Base-by-base conservation (phyloP, 2,888 invertebrate species). In the Toxonevra muliebris region DNA sequence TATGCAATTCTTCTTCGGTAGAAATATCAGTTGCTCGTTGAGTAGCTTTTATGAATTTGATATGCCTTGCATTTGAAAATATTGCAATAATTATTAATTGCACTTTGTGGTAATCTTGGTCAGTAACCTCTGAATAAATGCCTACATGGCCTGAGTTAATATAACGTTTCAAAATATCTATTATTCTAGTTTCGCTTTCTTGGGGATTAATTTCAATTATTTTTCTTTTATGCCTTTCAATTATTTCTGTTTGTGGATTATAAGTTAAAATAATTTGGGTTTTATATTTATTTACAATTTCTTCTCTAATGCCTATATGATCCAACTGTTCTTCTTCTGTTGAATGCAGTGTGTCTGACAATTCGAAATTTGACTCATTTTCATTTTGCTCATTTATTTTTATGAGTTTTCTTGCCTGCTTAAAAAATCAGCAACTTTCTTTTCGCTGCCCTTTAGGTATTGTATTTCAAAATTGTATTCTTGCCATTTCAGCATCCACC, bases 261-360 rank as follows among this genome's bases (percentile, higher is more conserved):
- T 71, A 68, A 13, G 67, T 65, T 60, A 73, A n/a, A 42, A 73
- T 70, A 41, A 71, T 58, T 52, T 71, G 73, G 9, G 66, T 69
- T 61, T 59, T 70, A 41, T 69, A 70, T 65, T 70, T 73, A 54
- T 73, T 71, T 19, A 70, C 43, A 10, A 70, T 71, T 19, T 70
- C 73, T 19, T 72, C 65, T 57, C 55, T 69, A 42, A 72, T 72
- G 59, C 67, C 63, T 52, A 72, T 72, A 57, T 66, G 67, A 52
- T 72, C 67, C 7, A 30, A 30, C 30, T 30, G 30, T 7, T 30
- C 30, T 30, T 30, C 30, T 30, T 30, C 30, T 30, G 30, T 7
- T 30, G 30, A 30, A 30, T 30, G 30, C 30, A 30, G 30, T 30
- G 30, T n/a, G n/a, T n/a, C n/a, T n/a, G n/a, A n/a, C n/a, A n/a